Percentiles rank a stretch among this genome's conserved stretches.
Evolutionary conservation across 2,888 invertebrate species (phyloP).

Genomic region (Chelonus formosanus): DNA sequence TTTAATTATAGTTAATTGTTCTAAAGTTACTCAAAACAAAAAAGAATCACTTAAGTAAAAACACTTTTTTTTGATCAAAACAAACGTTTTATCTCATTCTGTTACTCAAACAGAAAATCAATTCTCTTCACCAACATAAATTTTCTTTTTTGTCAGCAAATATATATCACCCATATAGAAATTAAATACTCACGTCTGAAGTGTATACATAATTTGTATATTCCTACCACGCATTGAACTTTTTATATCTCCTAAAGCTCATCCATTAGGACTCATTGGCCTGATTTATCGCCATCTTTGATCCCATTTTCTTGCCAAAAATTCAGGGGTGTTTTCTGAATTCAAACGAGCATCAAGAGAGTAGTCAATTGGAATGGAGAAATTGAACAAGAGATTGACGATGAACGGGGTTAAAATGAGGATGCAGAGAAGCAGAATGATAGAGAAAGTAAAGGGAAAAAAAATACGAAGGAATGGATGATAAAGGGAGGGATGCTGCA

Average conservation of each 20-base stretch:
- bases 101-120: no score
- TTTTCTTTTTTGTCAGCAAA: no score
- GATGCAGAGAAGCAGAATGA: conserved; percentile 28
- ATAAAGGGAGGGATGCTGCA: conserved; percentile 24
- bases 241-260: not conserved
- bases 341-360: conserved; percentile 2
- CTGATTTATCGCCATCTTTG: conserved; percentile 14
- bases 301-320: conserved; percentile 2
- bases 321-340: conserved; percentile 10
- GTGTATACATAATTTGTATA: conserved; percentile 1
- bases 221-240: not conserved
- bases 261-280: conserved; percentile 11
- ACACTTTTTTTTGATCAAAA: not conserved
- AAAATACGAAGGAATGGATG: not conserved
- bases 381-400: conserved; percentile 27
- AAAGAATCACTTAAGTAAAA: no score
- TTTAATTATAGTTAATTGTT: no score
- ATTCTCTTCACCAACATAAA: no score
- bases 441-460: conserved; percentile 27
- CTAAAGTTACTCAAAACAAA: no score
- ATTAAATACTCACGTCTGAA: no score
- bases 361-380: conserved; percentile 22
- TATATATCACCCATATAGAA: no score
- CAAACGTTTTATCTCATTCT: no score
- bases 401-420: conserved; percentile 19